Base-by-base conservation (phyloP, 2,113 vertebrate genomes). In the Ranitomeya variabilis region DNA sequence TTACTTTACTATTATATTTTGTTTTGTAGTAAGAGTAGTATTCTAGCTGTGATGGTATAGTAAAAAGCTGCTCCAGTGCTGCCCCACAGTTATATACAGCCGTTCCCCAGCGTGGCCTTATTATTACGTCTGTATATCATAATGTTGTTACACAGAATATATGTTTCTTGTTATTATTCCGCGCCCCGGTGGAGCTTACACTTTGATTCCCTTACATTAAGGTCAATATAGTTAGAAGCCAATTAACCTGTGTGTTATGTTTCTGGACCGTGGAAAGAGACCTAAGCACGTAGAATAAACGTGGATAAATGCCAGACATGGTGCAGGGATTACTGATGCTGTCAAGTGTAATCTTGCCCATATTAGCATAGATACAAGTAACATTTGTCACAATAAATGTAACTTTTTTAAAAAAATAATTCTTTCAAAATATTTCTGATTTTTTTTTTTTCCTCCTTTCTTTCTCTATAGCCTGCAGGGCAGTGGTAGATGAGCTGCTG, bases 401-500 rank as follows among this genome's bases (percentile, higher is more conserved):
- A 59, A 77, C 7, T 64, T 69, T 6, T 55, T 52, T 60, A 52
- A 12, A 52, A 12, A 52, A 74, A 83, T 26, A 52, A 88, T 26
- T 1, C 37, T 66, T 79, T 15, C 14, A 79, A 74, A 59, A 66
- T 52, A 60, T 62, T 15, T 14, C 15, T 66, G n/a, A 19, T 51
- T 31, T 55, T 26, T 77, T 83, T 83, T 77, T 83, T 88, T 23
- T 62, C 45, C 55, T 13, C 19, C 21, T 45, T 31, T 13, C 54
- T n/a, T 23, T 69, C 66, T 69, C 91, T 91, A 90, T 21, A 97
- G 97, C 96, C 57, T 96, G 96, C 54, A 74, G 93, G 88, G 96
- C 97, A 5, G 94, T 96, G 89, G 94, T 94, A 87, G 95, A 96
- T 16, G 95, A 97, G 89, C 89, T 97, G 90, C 94, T 92, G 74